Base-by-base conservation (phyloP, 2,888 invertebrate genomes). In the Gonocerus acuteangulatus region DNA sequence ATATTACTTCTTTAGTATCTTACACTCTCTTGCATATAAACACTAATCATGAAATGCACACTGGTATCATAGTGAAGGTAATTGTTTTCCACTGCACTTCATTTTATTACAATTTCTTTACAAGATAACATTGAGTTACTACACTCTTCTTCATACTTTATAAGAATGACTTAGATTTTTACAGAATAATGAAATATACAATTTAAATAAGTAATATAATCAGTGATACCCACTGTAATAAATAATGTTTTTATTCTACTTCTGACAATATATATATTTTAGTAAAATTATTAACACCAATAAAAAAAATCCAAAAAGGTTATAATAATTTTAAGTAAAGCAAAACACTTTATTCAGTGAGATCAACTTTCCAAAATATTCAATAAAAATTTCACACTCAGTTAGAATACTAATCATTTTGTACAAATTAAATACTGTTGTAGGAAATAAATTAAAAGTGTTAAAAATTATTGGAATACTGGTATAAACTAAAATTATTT, bases 401-500 rank as follows among this genome's bases (percentile, higher is more conserved):
- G 27, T 6, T 9, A 27, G 9, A 6, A 27, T 9, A 27, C 27
- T 27, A 27, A 27, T 27, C 27, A 27, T 6, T 27, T 6, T 27
- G 27, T 27, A 27, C 9, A 27, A 27, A 27, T 27, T 27, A 27
- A 27, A 27, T 27, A 27, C 9, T 9, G 9, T 27, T 27, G 27
- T 27, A 6, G 27, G 27, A 27, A 27, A 27, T 6, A 27, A 39
- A 39, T n/a, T 9, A 39, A 39, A 39, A 39, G 3, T n/a, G 39
- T 39, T n/a, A 39, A 15, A 39, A 39, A 39, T n/a, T 39, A 39
- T 9, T 4, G 15, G n/a, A n/a, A 15, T 39, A n/a, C 15, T 39
- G 39, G 11, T n/a, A 9, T n/a, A 15, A 39, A 39, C 15, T 11
- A 15, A 39, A 71, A 66, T 70, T 69, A 70, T 69, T 65, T 69